Percentiles rank a stretch among this genome's conserved stretches.
Evolutionary conservation across 1,140 invertebrate species (phyloP).

Genomic region (Hormaphis cornu): DNA sequence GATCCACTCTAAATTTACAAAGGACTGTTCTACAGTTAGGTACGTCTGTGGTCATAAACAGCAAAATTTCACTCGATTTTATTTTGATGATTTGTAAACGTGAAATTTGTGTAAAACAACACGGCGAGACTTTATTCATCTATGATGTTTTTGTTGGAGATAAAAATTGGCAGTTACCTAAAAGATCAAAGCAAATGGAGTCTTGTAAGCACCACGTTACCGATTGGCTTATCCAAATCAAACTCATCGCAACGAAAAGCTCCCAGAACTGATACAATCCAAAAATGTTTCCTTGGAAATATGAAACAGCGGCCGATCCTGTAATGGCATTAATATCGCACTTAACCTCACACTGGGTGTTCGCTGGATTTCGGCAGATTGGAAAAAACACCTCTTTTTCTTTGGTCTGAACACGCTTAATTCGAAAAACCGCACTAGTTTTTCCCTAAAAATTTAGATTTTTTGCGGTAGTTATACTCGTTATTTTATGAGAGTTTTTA

Average conservation of each 20-base stretch:
- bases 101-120: no score
- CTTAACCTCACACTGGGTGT: background rate
- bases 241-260: background rate
- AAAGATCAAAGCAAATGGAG: constrained; percentile 2
- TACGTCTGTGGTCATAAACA: no score
- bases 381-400: background rate
- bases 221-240: background rate
- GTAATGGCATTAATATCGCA: background rate
- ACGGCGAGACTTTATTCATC: background rate
- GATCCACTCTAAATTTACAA: no score
- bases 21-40: no score
- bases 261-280: background rate
- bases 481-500: background rate
- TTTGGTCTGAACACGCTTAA: background rate
- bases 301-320: background rate
- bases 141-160: background rate
- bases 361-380: background rate
- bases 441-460: background rate
- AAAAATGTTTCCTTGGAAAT: background rate
- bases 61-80: no score
- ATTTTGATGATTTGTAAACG: no score
- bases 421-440: background rate
- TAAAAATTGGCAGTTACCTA: background rate
- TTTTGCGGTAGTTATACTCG: background rate
- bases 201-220: background rate